Evolutionary conservation across 2,797 vertebrate species (phyloP), one percentile per base, ranked within the genome.

Genomic region (Coreius guichenoti): DNA sequence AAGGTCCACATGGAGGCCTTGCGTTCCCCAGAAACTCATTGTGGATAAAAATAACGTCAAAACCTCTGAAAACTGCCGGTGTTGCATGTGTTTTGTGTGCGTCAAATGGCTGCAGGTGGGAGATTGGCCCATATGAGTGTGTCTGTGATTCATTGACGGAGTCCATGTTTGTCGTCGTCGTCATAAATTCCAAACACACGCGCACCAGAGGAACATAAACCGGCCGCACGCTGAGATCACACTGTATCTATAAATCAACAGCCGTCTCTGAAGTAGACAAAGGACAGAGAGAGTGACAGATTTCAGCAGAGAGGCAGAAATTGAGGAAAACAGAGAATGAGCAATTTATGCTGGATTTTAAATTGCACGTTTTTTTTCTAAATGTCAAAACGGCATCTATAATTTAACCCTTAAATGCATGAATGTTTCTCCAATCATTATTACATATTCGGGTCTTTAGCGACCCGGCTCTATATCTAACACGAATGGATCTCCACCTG

Each of bases 231-330:
- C 83, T 63, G 65, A 85, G 65, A 49, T 31, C 72, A 63, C 56
- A 16, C 39, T 49, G 74, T 67, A 82, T 77, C 67, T 73, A 72
- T 82, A 86, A 86, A 70, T 78, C 67, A 78, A 63, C 65, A 51
- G 43, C 43, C 14, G 8, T 58, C 63, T 68, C 63, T 68, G 76
- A 43, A 29, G 63, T 47, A 81, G 70, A 83, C 21, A 51, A 78
- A 76, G 63, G 26, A 54, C 39, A 19, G 16, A 61, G 63, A 73
- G 45, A 80, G 23, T 78, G 72, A 61, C 72, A 83, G 29, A 83
- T 61, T n/a, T 26, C 54, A 45, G 31, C 43, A 54, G 45, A 80
- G 67, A 80, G 51, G 43, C 31, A 63, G 26, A 6, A 47, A 26
- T 61, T 19, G 39, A 19, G 23, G 58, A 56, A 54, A 67, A 4